phyloP scores from a whole-genome alignment of 1,140 invertebrate genomes.

The Camponotus vicinus region DNA sequence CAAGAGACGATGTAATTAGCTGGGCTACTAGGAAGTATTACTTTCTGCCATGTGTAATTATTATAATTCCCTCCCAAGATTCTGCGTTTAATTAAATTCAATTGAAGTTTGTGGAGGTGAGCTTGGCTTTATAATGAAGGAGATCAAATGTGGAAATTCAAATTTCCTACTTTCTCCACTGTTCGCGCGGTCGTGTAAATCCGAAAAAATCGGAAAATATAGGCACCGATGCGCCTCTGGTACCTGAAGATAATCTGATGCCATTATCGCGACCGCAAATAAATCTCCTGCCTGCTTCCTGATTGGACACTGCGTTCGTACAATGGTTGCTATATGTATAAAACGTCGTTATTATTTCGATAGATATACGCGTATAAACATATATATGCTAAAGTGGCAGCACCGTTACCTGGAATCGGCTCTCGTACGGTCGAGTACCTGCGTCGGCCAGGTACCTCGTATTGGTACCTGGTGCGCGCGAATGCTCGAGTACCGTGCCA shows the following conservation, averaged over 20 bases:
- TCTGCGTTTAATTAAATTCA: slow-evolving; percentile 7
- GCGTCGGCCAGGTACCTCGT: slow-evolving; percentile 11
- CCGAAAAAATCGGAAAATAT: slow-evolving; percentile 13
- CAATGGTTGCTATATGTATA: slow-evolving; percentile 51
- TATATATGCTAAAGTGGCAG: slow-evolving; percentile 61
- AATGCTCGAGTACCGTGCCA: slow-evolving; percentile 57
- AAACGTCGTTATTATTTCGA: slow-evolving; percentile 71
- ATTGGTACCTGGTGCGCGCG: slow-evolving; percentile 27
- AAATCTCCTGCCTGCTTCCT: slow-evolving; percentile 48
- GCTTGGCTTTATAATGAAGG: neutral
- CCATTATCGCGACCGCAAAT: slow-evolving; percentile 22
- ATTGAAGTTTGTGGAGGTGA: neutral
- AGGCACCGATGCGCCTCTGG: neutral
- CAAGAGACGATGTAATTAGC: neutral
- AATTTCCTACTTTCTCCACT: neutral
- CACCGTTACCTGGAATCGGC: slow-evolving; percentile 74
- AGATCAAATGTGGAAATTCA: neutral
- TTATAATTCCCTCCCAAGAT: neutral
- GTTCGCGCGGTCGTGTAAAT: slow-evolving; percentile 13
- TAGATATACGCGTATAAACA: slow-evolving; percentile 63
- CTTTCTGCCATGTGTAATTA: neutral
- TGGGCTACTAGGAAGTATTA: neutral
- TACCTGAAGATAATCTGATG: slow-evolving; percentile 36
- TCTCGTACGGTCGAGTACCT: slow-evolving; percentile 65
- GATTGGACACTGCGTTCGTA: slow-evolving; percentile 26